Conservation (phyloP, 2,113 vertebrate species). For the Amphilophus citrinellus region DNA sequence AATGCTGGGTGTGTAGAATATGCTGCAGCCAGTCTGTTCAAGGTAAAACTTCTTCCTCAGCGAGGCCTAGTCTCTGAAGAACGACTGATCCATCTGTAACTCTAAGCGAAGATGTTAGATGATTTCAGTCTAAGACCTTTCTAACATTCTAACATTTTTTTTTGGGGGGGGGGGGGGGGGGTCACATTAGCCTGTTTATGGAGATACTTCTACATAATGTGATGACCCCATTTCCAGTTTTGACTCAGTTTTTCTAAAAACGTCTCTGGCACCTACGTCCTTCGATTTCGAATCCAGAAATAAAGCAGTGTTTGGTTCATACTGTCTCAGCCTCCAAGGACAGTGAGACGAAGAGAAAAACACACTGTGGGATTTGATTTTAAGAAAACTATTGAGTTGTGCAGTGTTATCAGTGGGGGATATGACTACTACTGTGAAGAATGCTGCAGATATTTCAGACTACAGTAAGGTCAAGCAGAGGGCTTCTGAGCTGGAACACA, state of each 20-base stretch:
- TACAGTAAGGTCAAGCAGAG: slow-evolving; percentile 61
- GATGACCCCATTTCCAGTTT: not conserved
- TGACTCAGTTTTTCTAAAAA: not conserved
- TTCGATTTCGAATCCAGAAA: slow-evolving; percentile 9
- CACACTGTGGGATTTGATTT: slow-evolving; percentile 19
- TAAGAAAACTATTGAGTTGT: slow-evolving; percentile 12
- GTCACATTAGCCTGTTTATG: not conserved
- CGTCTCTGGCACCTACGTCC: not conserved
- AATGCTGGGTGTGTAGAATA: not conserved
- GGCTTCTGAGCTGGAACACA: slow-evolving; percentile 38
- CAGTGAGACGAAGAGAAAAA: slow-evolving; percentile 3
- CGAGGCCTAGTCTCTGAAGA: not conserved
- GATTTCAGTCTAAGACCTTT: not conserved
- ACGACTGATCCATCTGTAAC: not conserved
- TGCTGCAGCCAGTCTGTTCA: not conserved
- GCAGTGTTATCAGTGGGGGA: slow-evolving; percentile 4
- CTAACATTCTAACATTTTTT: not conserved
- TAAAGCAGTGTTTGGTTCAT: not conserved
- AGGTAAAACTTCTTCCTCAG: not conserved
- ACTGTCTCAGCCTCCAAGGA: not conserved
- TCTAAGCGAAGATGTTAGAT: not conserved
- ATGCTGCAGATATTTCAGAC: slow-evolving; percentile 50
- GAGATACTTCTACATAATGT: not conserved
- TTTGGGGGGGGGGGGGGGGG: no score
- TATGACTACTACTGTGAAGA: slow-evolving; percentile 43